Conservation (phyloP, 1,140 invertebrate genomes). For the Drosophila melanica region DNA sequence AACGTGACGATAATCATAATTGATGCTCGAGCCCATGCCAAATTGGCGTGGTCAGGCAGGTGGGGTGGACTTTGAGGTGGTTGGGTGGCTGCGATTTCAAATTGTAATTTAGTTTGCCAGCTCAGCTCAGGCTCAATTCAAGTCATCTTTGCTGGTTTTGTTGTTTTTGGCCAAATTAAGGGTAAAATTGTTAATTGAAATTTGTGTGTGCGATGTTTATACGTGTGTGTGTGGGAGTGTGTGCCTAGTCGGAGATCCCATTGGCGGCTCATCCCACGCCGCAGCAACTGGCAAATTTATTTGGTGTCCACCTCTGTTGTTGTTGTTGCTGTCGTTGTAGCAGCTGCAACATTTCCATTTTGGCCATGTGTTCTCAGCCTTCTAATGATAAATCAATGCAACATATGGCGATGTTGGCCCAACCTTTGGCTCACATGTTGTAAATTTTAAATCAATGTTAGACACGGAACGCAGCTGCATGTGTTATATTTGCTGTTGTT, state of each 20-base stretch:
- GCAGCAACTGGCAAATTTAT: slow-evolving; percentile 41
- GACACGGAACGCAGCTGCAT: slow-evolving; percentile 15
- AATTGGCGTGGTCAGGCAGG: slow-evolving; percentile 45
- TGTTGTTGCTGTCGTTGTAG: slow-evolving; percentile 22
- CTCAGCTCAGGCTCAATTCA: slow-evolving; percentile 19
- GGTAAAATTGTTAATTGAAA: slow-evolving; percentile 83
- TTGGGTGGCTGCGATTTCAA: slow-evolving; percentile 38
- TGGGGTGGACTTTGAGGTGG: background rate
- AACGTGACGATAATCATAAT: slow-evolving; percentile 83
- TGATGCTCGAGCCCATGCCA: slow-evolving; percentile 63
- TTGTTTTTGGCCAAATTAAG: slow-evolving; percentile 72
- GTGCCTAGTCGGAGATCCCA: background rate
- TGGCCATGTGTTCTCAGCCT: slow-evolving; percentile 39
- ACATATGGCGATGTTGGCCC: slow-evolving; percentile 69
- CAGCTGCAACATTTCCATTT: slow-evolving; percentile 67
- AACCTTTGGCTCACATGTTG: slow-evolving; percentile 70
- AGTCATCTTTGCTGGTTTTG: slow-evolving; percentile 27
- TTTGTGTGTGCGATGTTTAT: slow-evolving; percentile 56
- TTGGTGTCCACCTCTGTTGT: slow-evolving; percentile 29
- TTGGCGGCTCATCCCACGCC: slow-evolving; percentile 5
- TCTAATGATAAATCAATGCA: slow-evolving; percentile 79
- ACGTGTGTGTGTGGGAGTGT: slow-evolving; percentile 1
- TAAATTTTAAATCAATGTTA: slow-evolving; percentile 82
- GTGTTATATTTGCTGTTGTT: slow-evolving; percentile 29
- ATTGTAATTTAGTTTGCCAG: slow-evolving; percentile 78